Conservation (phyloP, 2,888 invertebrate species). For the Coelinius sp. region DNA sequence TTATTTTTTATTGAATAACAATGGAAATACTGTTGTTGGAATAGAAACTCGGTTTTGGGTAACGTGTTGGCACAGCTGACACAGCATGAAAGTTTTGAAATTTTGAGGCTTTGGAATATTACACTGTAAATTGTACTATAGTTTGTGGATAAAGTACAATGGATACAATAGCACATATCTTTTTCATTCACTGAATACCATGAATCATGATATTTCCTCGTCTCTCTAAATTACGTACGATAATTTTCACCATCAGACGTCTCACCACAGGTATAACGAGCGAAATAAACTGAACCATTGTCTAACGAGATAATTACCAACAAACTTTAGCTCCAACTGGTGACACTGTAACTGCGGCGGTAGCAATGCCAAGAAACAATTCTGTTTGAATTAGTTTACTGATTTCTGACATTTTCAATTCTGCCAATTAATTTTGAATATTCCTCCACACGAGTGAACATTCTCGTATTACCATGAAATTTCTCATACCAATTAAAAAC, state of each 20-base stretch:
- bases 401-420: background rate
- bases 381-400: background rate
- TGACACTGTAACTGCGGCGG: background rate
- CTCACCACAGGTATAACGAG: slow-evolving; percentile 6
- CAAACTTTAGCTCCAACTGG: slow-evolving; percentile 1
- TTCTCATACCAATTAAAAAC: background rate
- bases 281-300: background rate
- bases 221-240: background rate
- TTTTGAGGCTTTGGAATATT: slow-evolving; percentile 5
- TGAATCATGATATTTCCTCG: background rate
- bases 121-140: background rate
- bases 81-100: background rate
- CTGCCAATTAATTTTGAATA: background rate
- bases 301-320: slow-evolving; percentile 16
- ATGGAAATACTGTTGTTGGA: background rate
- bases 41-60: background rate
- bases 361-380: slow-evolving; percentile 2
- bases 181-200: background rate
- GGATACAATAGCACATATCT: background rate
- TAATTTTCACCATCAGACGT: background rate
- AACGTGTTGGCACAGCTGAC: slow-evolving; percentile 10
- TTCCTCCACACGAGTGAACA: background rate
- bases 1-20: background rate
- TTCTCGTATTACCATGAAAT: background rate
- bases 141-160: background rate